phyloP scores from a whole-genome alignment of 2,888 invertebrate species.

The Caenorhabditis becei region DNA sequence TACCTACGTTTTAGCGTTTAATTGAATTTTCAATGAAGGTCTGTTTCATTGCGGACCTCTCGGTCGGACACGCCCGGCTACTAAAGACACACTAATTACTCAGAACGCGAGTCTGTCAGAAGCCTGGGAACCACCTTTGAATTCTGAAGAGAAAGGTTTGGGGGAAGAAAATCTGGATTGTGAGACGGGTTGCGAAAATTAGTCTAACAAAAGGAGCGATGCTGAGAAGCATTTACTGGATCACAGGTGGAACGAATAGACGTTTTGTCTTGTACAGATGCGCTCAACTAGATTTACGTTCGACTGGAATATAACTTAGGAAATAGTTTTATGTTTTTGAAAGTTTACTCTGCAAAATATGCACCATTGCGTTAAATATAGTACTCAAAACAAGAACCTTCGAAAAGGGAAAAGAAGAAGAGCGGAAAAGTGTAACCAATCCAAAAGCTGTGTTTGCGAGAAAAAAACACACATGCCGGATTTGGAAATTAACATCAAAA shows the following conservation, averaged over 20 bases:
- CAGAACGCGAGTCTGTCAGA: neutral
- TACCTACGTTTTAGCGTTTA: slow-evolving; percentile 58
- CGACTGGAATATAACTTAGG: too few species aligned
- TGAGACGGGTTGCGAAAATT: too few species aligned
- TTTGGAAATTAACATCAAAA: slow-evolving; percentile 23
- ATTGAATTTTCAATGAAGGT: slow-evolving; percentile 58
- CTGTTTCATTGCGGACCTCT: slow-evolving; percentile 36
- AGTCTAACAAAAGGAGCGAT: too few species aligned
- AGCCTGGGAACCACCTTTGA: slow-evolving; percentile 1
- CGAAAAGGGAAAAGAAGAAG: neutral
- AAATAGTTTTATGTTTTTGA: too few species aligned
- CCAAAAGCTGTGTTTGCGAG: neutral
- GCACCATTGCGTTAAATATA: too few species aligned
- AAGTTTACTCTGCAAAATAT: too few species aligned
- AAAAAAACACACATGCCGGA: slow-evolving; percentile 1
- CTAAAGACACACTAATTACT: slow-evolving; percentile 16
- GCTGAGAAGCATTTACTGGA: too few species aligned
- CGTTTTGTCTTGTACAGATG: too few species aligned
- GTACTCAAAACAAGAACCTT: neutral
- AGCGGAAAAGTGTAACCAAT: neutral
- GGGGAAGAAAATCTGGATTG: too few species aligned
- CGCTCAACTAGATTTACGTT: too few species aligned
- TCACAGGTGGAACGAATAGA: too few species aligned
- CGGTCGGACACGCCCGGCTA: neutral
- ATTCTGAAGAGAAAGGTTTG: too few species aligned